phyloP scores from a whole-genome alignment of 2,797 vertebrate species.

The Rhabdophis nuchalis region DNA sequence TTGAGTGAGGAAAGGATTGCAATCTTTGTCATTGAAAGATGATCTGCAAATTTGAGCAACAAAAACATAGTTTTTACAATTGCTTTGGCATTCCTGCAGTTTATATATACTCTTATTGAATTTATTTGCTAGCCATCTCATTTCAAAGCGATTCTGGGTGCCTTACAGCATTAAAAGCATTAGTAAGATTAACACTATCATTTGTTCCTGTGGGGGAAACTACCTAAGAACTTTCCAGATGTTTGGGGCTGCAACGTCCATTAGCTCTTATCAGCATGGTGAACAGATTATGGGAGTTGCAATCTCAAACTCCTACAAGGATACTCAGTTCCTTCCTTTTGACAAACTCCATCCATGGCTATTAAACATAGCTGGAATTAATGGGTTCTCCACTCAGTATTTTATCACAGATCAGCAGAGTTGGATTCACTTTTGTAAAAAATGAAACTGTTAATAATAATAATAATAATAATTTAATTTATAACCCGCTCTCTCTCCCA shows the following conservation, averaged over 20 bases:
- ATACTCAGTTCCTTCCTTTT: background rate
- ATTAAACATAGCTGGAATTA: background rate
- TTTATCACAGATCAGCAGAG: background rate
- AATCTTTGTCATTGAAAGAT: background rate
- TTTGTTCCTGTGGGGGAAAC: background rate
- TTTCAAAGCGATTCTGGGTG: background rate
- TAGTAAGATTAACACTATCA: background rate
- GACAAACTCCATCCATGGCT: background rate
- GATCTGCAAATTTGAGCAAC: background rate
- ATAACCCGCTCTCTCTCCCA: no score
- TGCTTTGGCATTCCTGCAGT: background rate
- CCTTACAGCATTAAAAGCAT: background rate
- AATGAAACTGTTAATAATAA: background rate
- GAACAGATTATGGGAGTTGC: background rate
- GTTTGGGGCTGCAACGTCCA: background rate
- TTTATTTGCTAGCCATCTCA: background rate
- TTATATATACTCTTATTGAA: background rate
- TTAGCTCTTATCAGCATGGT: background rate
- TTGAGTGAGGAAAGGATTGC: background rate
- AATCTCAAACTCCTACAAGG: background rate
- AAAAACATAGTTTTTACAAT: no score
- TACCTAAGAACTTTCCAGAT: background rate
- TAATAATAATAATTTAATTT: no score
- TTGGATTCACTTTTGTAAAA: background rate
- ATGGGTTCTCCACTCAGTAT: background rate